phyloP scores from a whole-genome alignment of 2,797 vertebrate species.

The Sebastes ruberrimus region DNA sequence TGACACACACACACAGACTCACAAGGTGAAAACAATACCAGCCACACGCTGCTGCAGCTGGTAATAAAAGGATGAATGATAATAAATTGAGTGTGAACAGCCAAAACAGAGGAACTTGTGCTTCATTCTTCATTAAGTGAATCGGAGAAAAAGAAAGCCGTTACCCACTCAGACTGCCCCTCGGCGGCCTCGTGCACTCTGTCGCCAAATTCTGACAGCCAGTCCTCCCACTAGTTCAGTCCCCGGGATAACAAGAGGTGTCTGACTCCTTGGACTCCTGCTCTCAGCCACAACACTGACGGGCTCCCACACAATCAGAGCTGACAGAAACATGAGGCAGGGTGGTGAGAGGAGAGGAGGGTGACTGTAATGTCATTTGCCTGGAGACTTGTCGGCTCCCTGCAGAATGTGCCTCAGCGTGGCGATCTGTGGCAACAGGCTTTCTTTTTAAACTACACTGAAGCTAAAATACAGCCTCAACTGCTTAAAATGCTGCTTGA shows the following conservation, averaged over 20 bases:
- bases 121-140: background rate
- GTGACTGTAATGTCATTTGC: constrained; percentile 32
- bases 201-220: constrained; percentile 29
- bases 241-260: constrained; percentile 51
- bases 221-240: constrained; percentile 28
- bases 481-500: background rate
- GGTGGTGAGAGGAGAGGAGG: constrained; percentile 11
- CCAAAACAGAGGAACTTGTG: background rate
- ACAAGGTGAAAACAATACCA: background rate
- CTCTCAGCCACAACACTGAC: constrained; percentile 36
- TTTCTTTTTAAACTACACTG: background rate
- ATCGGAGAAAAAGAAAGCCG: constrained; percentile 3
- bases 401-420: background rate
- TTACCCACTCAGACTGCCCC: constrained; percentile 1
- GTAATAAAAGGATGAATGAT: background rate
- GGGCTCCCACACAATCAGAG: constrained; percentile 50
- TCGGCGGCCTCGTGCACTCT: background rate
- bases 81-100: background rate
- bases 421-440: background rate
- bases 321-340: constrained; percentile 65
- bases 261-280: constrained; percentile 38
- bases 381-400: constrained; percentile 36
- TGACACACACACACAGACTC: background rate
- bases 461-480: background rate
- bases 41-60: background rate